Conservation (phyloP, 2,888 invertebrate genomes). For the Cantharis rustica region DNA sequence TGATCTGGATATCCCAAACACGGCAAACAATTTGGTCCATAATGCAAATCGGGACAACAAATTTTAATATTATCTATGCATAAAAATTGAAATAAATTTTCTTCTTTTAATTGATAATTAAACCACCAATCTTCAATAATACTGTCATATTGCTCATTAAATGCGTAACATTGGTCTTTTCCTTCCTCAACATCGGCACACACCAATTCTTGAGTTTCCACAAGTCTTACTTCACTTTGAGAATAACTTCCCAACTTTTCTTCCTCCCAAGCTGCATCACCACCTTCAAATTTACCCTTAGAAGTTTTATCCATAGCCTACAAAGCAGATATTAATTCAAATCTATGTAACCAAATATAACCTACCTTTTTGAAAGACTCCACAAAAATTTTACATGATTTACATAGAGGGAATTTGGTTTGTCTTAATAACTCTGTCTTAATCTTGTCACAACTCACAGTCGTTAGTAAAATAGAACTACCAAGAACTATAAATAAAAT, state of each 20-base stretch:
- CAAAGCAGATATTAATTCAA: conserved; percentile 23
- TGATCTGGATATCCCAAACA: conserved; percentile 77
- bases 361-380: conserved; percentile 71
- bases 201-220: conserved; percentile 88
- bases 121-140: conserved; percentile 90
- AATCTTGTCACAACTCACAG: conserved; percentile 8
- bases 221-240: conserved; percentile 84
- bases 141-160: conserved; percentile 83
- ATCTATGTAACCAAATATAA: background rate
- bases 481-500: background rate
- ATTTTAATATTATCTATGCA: conserved; percentile 77
- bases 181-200: conserved; percentile 77
- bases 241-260: conserved; percentile 82
- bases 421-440: conserved; percentile 37
- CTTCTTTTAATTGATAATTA: conserved; percentile 58
- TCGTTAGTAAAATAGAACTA: background rate
- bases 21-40: conserved; percentile 77
- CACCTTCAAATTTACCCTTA: conserved; percentile 90
- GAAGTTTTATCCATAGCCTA: conserved; percentile 80
- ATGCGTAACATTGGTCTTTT: conserved; percentile 79
- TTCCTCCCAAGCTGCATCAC: conserved; percentile 93
- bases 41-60: conserved; percentile 87
- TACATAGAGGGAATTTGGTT: conserved; percentile 73
- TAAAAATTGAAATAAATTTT: conserved; percentile 71
- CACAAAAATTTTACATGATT: conserved; percentile 74